Base-by-base conservation (phyloP, 2,888 invertebrate genomes). In the Eristalis intricaria region DNA sequence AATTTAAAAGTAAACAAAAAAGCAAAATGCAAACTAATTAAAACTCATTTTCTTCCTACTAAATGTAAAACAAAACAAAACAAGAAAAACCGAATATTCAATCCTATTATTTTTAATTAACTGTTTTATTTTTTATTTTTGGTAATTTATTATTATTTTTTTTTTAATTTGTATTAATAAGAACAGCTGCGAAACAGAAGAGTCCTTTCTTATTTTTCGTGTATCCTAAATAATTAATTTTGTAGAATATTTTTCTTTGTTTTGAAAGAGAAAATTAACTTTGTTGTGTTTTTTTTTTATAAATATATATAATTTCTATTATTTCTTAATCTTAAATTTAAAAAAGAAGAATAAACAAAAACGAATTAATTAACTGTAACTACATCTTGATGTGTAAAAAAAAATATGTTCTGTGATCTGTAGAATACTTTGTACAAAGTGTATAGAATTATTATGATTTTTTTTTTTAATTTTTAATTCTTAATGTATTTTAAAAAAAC, bases 371-470 rank as follows among this genome's bases (percentile, higher is more conserved):
- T 86, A 82, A 85, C 77, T 82, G 60, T 85, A 86, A 83, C 79
- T 89, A 88, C 84, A 87, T 88, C 82, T 89, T 89, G 82, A 85
- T 85, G 85, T 89, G 77, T 88, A 86, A 88, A 80, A 84, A 64
- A 90, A 89, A 90, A 91, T 91, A 91, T 92, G 91, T 92, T 93
- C 92, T 92, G 92, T 92, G 92, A 92, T 93, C 92, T 91, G 92
- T 92, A 92, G 92, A 91, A 92, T 92, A 92, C 91, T 92, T 92
- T 92, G 92, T 92, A 92, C 91, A 92, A 92, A 92, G 91, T 92
- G 92, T 91, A 90, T 90, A 92, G 91, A 91, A 91, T 90, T 91
- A 91, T 90, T 90, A 90, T 90, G 90, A 90, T 89, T 88, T 89
- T 75, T 89, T 26, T 26, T 86, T 89, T 75, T 88, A 89, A 84